Evolutionary conservation across 2,888 invertebrate species (phyloP), one percentile per base, ranked within the genome.

Genomic region (Dicyrtomina minuta): DNA sequence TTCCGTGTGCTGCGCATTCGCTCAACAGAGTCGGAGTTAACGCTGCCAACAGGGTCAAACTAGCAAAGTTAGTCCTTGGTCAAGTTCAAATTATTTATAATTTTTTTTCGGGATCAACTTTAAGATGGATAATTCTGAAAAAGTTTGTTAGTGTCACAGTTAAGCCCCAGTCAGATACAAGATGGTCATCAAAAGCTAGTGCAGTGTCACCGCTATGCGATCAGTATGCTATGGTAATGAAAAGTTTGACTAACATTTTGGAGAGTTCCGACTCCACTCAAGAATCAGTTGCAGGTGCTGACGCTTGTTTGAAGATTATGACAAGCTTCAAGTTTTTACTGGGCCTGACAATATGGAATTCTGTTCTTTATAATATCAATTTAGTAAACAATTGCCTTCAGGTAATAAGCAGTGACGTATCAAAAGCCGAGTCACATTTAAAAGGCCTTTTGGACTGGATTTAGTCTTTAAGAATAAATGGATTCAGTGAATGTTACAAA

Each of bases 1-100:
- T 61, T n/a, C 61, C 61, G 3, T 61, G 61, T 24, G 41, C 10
- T 43, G 41, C 43, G n/a, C n/a, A n/a, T n/a, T n/a, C n/a, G n/a
- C n/a, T n/a, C n/a, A n/a, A n/a, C n/a, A n/a, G n/a, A n/a, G n/a
- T n/a, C n/a, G n/a, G n/a, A n/a, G n/a, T n/a, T n/a, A n/a, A n/a
- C n/a, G n/a, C n/a, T n/a, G n/a, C 15, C 61, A 61, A 22, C 44
- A 43, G 10, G 17, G 41, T 5, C 41, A 61, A 12, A n/a, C 10
- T 13, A 44, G 41, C 5, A 44, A 44, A 13, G 61, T 61, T 20
- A 61, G 44, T 39, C 43, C 44, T 4, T 43, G 43, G 3, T 43
- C n/a, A n/a, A n/a, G n/a, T n/a, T n/a, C n/a, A n/a, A n/a, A n/a
- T n/a, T n/a, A n/a, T n/a, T n/a, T n/a, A 61, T 22, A 61, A 61